phyloP scores from a whole-genome alignment of 2,113 vertebrate species.

The Rhinichthys klamathensis region DNA sequence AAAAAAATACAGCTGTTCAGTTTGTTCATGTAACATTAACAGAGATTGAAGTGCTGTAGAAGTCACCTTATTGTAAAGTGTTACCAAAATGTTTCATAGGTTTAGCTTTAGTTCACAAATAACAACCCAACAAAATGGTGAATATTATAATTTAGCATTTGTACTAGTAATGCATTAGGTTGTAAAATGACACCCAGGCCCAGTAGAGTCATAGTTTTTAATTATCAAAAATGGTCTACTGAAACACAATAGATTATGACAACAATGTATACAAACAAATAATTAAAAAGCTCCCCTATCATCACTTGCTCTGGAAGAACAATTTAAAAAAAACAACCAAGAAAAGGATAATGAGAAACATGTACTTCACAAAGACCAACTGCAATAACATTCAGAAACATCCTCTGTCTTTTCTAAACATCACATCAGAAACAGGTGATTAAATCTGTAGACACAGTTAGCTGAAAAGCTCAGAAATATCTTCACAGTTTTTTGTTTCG shows the following conservation, averaged over 20 bases:
- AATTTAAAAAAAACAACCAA: constrained; percentile 60
- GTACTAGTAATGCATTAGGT: neutral
- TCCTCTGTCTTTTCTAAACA: constrained; percentile 64
- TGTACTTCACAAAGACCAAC: constrained; percentile 78
- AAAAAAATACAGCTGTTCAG: too few species aligned
- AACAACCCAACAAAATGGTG: neutral
- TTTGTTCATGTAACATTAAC: too few species aligned
- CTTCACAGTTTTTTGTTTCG: constrained; percentile 70
- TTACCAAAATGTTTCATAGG: neutral
- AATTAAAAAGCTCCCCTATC: constrained; percentile 72
- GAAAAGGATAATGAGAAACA: constrained; percentile 71
- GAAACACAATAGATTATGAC: constrained; percentile 82
- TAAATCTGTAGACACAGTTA: constrained; percentile 58
- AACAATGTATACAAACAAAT: constrained; percentile 83
- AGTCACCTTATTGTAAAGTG: neutral
- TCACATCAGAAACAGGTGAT: constrained; percentile 74
- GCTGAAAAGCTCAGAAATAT: constrained; percentile 65
- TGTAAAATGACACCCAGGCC: constrained; percentile 48
- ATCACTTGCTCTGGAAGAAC: constrained; percentile 76
- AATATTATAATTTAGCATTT: neutral
- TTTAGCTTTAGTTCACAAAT: neutral
- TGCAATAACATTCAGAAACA: constrained; percentile 75
- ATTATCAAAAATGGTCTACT: constrained; percentile 83
- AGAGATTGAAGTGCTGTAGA: neutral
- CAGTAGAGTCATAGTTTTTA: constrained; percentile 76